These are phyloP conservation scores for Temnothorax ravouxi DNA, from an alignment of 2,888 invertebrate species.

Conservation along the genomic window DNA sequence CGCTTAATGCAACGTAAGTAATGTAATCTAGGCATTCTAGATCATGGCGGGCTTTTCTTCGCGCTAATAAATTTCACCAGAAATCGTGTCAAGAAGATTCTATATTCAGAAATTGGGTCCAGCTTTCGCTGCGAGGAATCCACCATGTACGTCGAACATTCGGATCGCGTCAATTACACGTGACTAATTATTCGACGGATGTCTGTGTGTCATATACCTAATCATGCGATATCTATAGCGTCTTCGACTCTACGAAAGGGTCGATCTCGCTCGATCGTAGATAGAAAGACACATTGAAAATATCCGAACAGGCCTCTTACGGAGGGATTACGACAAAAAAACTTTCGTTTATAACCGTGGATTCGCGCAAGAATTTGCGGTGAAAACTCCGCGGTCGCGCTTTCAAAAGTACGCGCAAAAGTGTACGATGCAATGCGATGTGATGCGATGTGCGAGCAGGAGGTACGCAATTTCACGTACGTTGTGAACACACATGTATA, in stretches of 20 bases:
- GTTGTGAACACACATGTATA: slow-evolving; percentile 6
- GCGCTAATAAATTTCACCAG: slow-evolving; percentile 57
- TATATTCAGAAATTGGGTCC: slow-evolving; percentile 55
- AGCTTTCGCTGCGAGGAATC: slow-evolving; percentile 66
- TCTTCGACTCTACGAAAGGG: no score
- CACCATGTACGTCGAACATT: slow-evolving; percentile 13
- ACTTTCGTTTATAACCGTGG: slow-evolving; percentile 80
- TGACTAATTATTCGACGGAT: slow-evolving; percentile 24
- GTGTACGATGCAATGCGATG: background rate
- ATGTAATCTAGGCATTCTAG: slow-evolving; percentile 22
- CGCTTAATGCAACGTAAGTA: slow-evolving; percentile 30
- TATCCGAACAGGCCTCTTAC: background rate
- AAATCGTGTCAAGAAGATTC: slow-evolving; percentile 68
- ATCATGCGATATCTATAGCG: no score
- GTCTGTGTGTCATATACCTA: background rate
- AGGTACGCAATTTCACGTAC: slow-evolving; percentile 45
- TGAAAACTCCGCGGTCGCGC: slow-evolving; percentile 79
- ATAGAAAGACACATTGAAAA: background rate
- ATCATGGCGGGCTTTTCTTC: slow-evolving; percentile 7
- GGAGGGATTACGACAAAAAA: background rate
- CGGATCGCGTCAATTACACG: slow-evolving; percentile 35
- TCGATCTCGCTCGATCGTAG: no score
- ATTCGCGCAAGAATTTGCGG: slow-evolving; percentile 60
- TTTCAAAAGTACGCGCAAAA: slow-evolving; percentile 76
- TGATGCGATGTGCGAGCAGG: background rate